These are phyloP conservation scores for Chorisops tibialis DNA, from an alignment of 2,888 invertebrate genomes.

Conservation along the genomic window DNA sequence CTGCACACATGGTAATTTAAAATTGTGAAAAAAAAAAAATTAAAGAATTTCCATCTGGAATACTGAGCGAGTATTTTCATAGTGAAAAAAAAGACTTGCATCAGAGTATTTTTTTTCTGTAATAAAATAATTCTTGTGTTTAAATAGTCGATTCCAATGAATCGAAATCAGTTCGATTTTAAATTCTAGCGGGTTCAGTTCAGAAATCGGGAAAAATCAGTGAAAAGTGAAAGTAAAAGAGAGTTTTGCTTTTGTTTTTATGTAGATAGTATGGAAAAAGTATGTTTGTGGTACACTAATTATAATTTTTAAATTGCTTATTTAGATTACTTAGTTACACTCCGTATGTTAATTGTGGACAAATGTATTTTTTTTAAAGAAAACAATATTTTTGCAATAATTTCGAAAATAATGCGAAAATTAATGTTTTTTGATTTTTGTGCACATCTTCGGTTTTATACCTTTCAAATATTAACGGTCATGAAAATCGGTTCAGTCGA, in stretches of 20 bases:
- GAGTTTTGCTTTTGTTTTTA: not conserved
- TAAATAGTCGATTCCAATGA: not conserved
- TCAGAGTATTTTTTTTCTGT: not conserved
- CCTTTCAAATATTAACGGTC: too few species aligned
- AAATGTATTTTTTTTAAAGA: too few species aligned
- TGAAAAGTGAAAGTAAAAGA: not conserved
- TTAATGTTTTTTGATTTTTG: too few species aligned
- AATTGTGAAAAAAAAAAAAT: not conserved
- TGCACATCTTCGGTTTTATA: too few species aligned
- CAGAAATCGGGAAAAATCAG: not conserved
- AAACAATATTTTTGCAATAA: too few species aligned
- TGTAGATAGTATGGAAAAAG: not conserved
- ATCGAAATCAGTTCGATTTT: conserved; percentile 5
- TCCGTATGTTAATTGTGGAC: too few species aligned
- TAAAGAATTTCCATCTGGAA: conserved; percentile 12
- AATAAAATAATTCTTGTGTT: not conserved
- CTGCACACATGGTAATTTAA: conserved; percentile 19
- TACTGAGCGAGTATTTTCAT: not conserved
- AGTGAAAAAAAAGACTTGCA: conserved; percentile 15
- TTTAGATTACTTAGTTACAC: too few species aligned
- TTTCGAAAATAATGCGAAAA: too few species aligned
- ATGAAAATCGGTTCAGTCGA: too few species aligned
- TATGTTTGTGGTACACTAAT: not conserved
- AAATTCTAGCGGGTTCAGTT: not conserved
- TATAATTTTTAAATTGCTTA: too few species aligned